Evolutionary conservation across 2,888 invertebrate species (phyloP), one percentile per base, ranked within the genome.

Genomic region (Nomada fabriciana): DNA sequence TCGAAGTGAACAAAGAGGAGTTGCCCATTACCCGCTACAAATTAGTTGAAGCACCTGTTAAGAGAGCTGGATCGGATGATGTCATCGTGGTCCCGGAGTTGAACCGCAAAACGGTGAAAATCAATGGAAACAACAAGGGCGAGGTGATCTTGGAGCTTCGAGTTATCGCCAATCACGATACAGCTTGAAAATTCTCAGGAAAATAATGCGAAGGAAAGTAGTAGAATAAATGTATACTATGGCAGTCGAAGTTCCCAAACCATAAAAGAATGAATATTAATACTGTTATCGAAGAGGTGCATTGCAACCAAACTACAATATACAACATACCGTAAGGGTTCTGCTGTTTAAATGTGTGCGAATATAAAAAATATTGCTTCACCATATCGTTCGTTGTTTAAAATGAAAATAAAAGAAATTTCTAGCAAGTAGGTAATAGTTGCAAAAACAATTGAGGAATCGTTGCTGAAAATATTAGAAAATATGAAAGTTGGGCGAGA

Each of bases 101-200:
- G 83, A 88, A 82, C 68, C 89, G 87, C 61, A 92, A 90, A 79
- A 78, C 90, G 63, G 78, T 89, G 80, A 90, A 89, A 82, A 82
- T 90, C 75, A 86, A 87, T 83, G 87, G 86, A 59, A 84, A 84
- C 84, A 89, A 84, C 60, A 92, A 91, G 82, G 91, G 91, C 52
- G 91, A 92, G 84, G 86, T 93, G 59, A 89, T 93, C 79, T 76
- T 93, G 79, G 92, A 93, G 74, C 89, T 93, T 71, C 91, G 93
- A 57, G 92, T 93, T 69, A 91, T 90, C 47, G 92, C 91, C 42
- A 92, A 92, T 87, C 91, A 91, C 86, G 88, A 91, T 63, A 72
- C 52, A 47, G 47, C 36, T 63, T 85, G 77, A 11, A 23, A 13
- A 20, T 29, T 64, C 43, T 50, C 13, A 57, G 47, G 13, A 9